Evolutionary conservation across 2,113 vertebrate genomes (phyloP).

Genomic region (Mormoops blainvillei): DNA sequence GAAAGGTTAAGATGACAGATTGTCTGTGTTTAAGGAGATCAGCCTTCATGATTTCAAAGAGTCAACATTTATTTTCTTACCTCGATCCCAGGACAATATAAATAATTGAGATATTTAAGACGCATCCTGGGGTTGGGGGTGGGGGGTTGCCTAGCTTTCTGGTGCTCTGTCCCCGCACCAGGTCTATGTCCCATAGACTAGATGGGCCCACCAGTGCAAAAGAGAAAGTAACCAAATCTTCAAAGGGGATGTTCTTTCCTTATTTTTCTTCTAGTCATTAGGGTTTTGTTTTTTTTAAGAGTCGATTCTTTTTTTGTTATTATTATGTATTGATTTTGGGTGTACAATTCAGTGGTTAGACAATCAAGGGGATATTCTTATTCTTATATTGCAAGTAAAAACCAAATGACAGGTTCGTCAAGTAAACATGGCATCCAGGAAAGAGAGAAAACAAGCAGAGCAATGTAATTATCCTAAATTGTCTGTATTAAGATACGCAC

Average conservation of each 20-base stretch:
- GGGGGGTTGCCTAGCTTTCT: not conserved
- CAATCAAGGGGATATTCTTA: not conserved
- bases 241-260: not conserved
- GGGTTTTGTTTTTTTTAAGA: not conserved
- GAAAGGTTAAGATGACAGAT: not conserved
- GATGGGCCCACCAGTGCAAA: not conserved
- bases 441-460: not conserved
- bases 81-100: not conserved
- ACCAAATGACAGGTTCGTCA: not conserved
- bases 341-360: not conserved
- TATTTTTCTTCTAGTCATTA: too few species aligned
- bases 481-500: not conserved
- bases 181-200: fast-evolving
- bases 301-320: not conserved
- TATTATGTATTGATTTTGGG: not conserved
- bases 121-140: too few species aligned
- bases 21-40: not conserved
- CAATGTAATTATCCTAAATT: not conserved
- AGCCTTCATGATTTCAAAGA: not conserved
- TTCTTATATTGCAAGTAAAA: not conserved
- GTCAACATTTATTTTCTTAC: not conserved
- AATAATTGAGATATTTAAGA: not conserved
- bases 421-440: not conserved
- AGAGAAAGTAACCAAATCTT: not conserved
- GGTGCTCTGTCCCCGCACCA: fast-evolving